Base-by-base conservation (phyloP, 2,797 vertebrate species). In the Chanos chanos region DNA sequence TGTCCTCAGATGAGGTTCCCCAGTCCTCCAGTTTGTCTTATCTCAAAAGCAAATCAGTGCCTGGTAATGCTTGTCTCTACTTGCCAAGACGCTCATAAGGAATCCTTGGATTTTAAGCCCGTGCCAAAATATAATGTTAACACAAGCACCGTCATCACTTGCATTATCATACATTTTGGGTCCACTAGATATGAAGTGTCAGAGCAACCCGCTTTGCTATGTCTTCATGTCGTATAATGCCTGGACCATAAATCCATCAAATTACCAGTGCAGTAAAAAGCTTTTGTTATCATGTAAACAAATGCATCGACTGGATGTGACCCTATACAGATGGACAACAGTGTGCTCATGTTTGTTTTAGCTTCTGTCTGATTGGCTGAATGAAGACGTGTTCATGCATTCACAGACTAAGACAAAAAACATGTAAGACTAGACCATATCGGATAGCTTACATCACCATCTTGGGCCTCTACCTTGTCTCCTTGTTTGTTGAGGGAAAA, bases 1-100 rank as follows among this genome's bases (percentile, higher is more conserved):
- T 18, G 12, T 2, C 3, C 21, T 51, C 30, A 30, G 16, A 33
- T 45, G 19, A 18, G 18, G 18, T 40, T 33, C 13, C 37, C 18
- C 31, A 37, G 48, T 28, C 19, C 44, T 15, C 30, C 8, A 6
- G 22, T 5, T 7, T 24, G 21, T 2, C 18, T 66, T 59, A 40
- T 34, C 39, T 61, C 19, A 10, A 7, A 16, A 31, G 16, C 10
- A 40, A 30, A 39, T 50, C 47, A 5, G 10, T 59, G 39, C 34
- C 28, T 16, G 8, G n/a, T 27, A 57, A 36, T 57, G 49, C 70
- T 10, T 73, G 68, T 62, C 56, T 52, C 25, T 24, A 65, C 70
- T 48, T 56, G 70, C 52, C 22, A 19, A 37, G 30, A 31, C 25
- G 21, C 53, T 67, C 41, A 27, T 12, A 27, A 61, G 58, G 70